phyloP scores from a whole-genome alignment of 2,888 invertebrate species.

The Cenopis cana region DNA sequence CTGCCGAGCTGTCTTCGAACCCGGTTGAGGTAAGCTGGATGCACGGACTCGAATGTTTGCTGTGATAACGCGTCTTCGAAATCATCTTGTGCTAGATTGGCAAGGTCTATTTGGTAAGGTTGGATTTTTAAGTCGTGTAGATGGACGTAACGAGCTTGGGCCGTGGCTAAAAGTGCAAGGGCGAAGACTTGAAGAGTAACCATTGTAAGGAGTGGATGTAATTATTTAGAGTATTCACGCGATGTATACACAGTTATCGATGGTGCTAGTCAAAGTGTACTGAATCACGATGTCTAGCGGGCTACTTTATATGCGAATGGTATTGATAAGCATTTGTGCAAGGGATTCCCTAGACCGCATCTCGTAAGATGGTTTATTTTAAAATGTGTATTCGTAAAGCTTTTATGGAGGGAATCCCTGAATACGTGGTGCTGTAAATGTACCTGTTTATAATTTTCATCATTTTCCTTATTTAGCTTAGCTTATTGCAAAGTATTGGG shows the following conservation, averaged over 20 bases:
- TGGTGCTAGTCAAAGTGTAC: constrained; percentile 12
- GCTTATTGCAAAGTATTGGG: neutral
- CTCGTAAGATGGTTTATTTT: neutral
- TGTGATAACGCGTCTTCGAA: constrained; percentile 27
- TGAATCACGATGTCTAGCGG: constrained; percentile 2
- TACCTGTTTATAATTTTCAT: neutral
- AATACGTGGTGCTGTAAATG: neutral
- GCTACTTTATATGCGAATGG: constrained; percentile 10
- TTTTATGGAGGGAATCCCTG: constrained; percentile 4
- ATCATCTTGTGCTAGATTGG: constrained; percentile 15
- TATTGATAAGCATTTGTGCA: neutral
- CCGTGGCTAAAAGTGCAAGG: constrained; percentile 5
- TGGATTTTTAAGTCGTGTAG: constrained; percentile 21
- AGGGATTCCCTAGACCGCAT: constrained; percentile 20
- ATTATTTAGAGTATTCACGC: no score
- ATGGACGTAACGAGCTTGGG: constrained; percentile 17
- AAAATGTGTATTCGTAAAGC: neutral
- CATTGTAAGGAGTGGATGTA: neutral
- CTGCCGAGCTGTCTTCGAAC: constrained; percentile 38
- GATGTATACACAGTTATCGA: neutral
- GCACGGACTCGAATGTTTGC: constrained; percentile 5
- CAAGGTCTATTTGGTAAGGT: constrained; percentile 20
- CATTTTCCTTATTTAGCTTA: neutral
- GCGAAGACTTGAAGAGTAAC: constrained; percentile 5
- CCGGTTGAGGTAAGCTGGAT: constrained; percentile 27